Conservation (phyloP, 2,888 invertebrate species). For the Dasypolia templi region DNA sequence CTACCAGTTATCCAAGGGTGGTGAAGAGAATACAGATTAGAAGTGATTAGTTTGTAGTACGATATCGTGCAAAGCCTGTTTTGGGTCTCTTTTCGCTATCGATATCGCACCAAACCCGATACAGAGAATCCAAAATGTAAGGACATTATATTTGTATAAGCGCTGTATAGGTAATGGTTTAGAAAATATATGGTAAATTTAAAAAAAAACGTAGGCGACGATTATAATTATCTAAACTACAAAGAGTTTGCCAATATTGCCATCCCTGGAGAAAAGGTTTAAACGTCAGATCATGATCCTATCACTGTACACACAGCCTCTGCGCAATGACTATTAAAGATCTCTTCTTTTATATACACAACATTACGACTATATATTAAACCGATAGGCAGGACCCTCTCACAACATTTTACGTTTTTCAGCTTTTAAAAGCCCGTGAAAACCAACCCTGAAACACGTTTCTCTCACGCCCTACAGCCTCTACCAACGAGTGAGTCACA, state of each 20-base stretch:
- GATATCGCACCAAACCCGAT: background rate
- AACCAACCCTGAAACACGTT: conserved; percentile 15
- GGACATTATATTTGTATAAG: background rate
- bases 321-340: background rate
- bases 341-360: too few species aligned
- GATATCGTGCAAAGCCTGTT: background rate
- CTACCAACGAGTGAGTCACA: conserved; percentile 55
- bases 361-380: too few species aligned
- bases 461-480: conserved; percentile 32
- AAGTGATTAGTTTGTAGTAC: too few species aligned
- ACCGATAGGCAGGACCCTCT: background rate
- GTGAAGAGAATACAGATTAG: too few species aligned
- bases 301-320: too few species aligned
- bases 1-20: too few species aligned
- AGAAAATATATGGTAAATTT: background rate
- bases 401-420: background rate
- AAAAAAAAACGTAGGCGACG: background rate
- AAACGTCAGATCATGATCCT: background rate
- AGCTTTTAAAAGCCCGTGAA: conserved; percentile 12
- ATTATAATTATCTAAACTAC: background rate
- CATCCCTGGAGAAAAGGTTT: background rate
- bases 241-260: background rate
- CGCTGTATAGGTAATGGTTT: too few species aligned
- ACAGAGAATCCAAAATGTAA: background rate
- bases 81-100: background rate